Conservation (phyloP, 2,888 invertebrate species). For the Troilus luridus region DNA sequence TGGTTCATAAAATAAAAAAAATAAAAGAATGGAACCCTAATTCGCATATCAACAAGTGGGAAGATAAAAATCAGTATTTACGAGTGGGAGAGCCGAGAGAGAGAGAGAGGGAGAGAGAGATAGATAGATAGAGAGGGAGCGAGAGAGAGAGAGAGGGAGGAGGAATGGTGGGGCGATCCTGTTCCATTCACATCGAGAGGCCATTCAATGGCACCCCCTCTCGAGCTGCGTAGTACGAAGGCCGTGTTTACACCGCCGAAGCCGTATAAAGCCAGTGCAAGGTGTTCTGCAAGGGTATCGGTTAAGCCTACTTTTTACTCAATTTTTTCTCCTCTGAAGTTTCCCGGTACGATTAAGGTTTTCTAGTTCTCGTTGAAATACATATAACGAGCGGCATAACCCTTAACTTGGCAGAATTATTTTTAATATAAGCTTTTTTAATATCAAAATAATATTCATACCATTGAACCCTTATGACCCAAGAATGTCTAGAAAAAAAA, state of each 20-base stretch:
- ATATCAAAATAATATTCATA: too few species aligned
- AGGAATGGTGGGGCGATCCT: constrained; percentile 28
- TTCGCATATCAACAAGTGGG: constrained; percentile 29
- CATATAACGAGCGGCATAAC: not conserved
- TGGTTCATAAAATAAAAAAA: not conserved
- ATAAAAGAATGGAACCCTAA: not conserved
- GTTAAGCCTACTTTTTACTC: not conserved
- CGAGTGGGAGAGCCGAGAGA: not conserved
- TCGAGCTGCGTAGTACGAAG: constrained; percentile 12
- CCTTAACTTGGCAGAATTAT: not conserved
- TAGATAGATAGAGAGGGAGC: not conserved
- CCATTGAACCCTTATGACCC: too few species aligned
- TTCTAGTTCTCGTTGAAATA: not conserved
- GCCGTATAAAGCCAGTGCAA: constrained; percentile 27
- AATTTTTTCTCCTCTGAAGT: not conserved
- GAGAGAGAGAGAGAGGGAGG: not conserved
- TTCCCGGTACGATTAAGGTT: not conserved
- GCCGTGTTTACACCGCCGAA: constrained; percentile 33
- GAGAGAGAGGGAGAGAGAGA: not conserved
- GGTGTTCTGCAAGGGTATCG: constrained; percentile 37
- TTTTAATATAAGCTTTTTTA: too few species aligned
- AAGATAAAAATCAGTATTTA: constrained; percentile 36
- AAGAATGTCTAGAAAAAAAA: too few species aligned
- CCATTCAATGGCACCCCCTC: not conserved
- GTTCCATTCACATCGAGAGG: constrained; percentile 17